Conservation (phyloP, 2,113 vertebrate species). For the Burhinus oedicnemus region DNA sequence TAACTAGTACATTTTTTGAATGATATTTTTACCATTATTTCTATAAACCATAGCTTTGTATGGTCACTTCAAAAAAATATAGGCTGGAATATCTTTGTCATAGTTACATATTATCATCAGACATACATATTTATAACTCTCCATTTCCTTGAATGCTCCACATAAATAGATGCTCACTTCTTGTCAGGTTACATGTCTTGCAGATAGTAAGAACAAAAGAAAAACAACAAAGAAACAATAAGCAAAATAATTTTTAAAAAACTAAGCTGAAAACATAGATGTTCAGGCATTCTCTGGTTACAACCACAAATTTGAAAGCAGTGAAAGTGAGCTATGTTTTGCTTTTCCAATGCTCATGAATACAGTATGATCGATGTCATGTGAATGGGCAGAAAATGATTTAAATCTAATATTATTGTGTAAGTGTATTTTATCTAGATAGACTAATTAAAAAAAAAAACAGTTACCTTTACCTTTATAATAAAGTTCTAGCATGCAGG, state of each 20-base stretch:
- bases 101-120: not conserved
- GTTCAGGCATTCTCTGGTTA: not conserved
- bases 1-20: not conserved
- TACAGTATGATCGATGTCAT: not conserved
- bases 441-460: not conserved
- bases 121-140: conserved; percentile 62
- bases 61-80: not conserved
- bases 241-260: not conserved
- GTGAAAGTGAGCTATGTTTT: not conserved
- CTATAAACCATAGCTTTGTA: not conserved
- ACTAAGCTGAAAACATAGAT: not conserved
- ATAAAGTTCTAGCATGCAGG: not conserved
- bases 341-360: not conserved
- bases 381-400: not conserved
- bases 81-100: not conserved
- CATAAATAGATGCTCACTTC: conserved; percentile 21
- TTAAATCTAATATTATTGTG: not conserved
- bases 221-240: conserved; percentile 31
- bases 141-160: conserved; percentile 30
- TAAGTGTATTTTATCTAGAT: not conserved
- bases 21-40: not conserved
- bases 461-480: not conserved
- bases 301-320: not conserved
- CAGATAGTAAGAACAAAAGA: conserved; percentile 48
- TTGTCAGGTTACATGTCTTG: conserved; percentile 57